Conservation (phyloP, 2,113 vertebrate species). For the Megaptera novaeangliae region DNA sequence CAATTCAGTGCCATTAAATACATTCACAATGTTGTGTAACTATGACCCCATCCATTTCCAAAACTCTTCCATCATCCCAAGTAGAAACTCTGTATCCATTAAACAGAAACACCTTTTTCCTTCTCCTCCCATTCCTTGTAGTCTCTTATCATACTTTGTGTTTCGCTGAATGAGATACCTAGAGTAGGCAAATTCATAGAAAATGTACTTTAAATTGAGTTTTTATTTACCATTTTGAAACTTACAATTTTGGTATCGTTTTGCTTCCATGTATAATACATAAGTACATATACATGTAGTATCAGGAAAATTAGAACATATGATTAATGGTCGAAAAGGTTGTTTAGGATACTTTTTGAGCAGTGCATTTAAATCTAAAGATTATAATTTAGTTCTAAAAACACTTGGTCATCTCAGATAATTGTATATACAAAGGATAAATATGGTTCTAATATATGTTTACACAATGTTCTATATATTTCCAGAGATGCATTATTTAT, state of each 20-base stretch:
- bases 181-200: background rate
- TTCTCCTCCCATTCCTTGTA: background rate
- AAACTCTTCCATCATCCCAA: background rate
- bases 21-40: background rate
- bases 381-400: conserved; percentile 37
- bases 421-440: conserved; percentile 62
- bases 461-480: conserved; percentile 24
- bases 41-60: background rate
- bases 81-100: background rate
- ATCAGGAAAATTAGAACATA: background rate
- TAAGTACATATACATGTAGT: background rate
- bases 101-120: background rate
- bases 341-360: conserved; percentile 32
- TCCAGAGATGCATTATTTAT: conserved; percentile 65
- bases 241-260: background rate
- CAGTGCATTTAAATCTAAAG: conserved; percentile 49
- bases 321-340: background rate
- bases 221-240: background rate
- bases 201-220: background rate
- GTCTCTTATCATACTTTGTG: background rate
- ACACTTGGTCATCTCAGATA: conserved; percentile 59
- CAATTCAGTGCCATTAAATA: background rate
- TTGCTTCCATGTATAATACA: background rate
- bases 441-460: conserved; percentile 50
- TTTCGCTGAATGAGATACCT: background rate